These are phyloP conservation scores for Gila robusta DNA, from an alignment of 2,797 vertebrate genomes.

Conservation along the genomic window DNA sequence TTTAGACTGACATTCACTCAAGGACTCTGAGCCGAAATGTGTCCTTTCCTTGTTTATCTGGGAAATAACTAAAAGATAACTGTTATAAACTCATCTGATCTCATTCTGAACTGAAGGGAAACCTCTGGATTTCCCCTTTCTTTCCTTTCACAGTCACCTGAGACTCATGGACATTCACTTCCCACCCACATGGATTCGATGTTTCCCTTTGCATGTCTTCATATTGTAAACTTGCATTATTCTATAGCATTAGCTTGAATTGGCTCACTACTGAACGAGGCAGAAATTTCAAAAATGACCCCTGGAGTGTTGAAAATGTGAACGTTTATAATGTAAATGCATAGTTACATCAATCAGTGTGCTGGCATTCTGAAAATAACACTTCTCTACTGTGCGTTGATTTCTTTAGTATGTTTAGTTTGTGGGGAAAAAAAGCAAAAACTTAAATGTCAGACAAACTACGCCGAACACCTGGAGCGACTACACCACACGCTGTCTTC, in stretches of 20 bases:
- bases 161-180: background rate
- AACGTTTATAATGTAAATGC: conserved; percentile 13
- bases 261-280: background rate
- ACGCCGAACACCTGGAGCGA: conserved; percentile 44
- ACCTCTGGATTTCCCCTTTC: conserved; percentile 21
- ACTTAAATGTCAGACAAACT: conserved; percentile 48
- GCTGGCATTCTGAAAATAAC: conserved; percentile 60
- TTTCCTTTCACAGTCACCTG: conserved; percentile 6
- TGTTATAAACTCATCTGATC: background rate
- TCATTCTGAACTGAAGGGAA: conserved; percentile 10
- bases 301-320: background rate
- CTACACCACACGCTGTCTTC: conserved; percentile 34
- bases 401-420: conserved; percentile 44
- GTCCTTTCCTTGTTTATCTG: conserved; percentile 25
- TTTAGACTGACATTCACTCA: conserved; percentile 40
- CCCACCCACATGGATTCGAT: background rate
- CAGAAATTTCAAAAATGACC: background rate
- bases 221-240: conserved; percentile 4
- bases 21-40: conserved; percentile 22
- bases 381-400: conserved; percentile 8
- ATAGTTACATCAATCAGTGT: conserved; percentile 51
- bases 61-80: background rate
- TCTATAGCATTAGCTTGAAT: background rate
- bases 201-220: background rate
- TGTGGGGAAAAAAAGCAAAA: background rate